Evolutionary conservation across 2,113 vertebrate genomes (phyloP).

Genomic region (Echinops telfairi): DNA sequence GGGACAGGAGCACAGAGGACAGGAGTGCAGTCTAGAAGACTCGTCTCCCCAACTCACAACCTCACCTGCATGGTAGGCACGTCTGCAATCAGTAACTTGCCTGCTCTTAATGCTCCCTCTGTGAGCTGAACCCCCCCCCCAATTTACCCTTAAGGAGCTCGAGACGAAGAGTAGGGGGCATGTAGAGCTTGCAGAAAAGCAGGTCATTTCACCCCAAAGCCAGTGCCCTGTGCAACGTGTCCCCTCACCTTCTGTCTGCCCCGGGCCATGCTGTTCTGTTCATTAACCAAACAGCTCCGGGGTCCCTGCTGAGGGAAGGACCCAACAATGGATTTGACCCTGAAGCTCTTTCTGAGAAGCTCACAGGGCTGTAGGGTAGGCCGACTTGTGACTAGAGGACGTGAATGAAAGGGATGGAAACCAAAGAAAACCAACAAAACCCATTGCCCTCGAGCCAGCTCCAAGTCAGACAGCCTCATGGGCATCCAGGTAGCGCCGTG

Average conservation of each 20-base stretch:
- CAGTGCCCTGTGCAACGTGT: not conserved
- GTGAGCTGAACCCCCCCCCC: not conserved
- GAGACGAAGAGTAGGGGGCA: not conserved
- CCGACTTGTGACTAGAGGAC: not conserved
- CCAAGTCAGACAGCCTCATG: not conserved
- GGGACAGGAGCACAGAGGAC: not conserved
- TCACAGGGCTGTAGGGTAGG: not conserved
- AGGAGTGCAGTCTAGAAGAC: not conserved
- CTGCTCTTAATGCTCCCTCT: not conserved
- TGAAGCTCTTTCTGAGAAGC: constrained; percentile 12
- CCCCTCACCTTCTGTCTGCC: not conserved
- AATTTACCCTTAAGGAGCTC: not conserved
- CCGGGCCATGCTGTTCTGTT: not conserved
- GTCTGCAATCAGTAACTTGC: not conserved
- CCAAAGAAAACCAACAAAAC: too few species aligned
- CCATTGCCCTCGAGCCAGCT: not conserved
- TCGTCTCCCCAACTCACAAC: not conserved
- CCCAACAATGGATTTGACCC: not conserved
- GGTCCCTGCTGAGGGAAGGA: not conserved
- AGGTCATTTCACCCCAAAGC: not conserved
- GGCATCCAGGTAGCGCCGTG: not conserved
- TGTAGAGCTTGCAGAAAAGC: not conserved
- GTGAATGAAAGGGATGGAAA: too few species aligned
- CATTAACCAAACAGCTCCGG: not conserved
- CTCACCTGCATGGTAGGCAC: too few species aligned